Evolutionary conservation across 2,888 invertebrate genomes (phyloP).

Genomic region (Cephalotes varians): DNA sequence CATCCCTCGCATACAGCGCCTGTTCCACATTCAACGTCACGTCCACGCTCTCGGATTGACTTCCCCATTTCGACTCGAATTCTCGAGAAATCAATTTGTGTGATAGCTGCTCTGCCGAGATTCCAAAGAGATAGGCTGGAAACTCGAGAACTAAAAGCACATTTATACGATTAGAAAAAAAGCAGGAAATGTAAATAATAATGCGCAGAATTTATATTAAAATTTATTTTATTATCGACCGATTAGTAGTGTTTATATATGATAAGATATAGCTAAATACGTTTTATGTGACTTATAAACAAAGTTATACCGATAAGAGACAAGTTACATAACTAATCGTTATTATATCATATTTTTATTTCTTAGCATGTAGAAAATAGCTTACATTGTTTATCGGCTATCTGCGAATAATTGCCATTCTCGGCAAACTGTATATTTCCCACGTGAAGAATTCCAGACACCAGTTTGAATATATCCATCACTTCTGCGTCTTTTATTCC

Average conservation of each 20-base stretch:
- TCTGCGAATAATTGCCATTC: slow-evolving; percentile 87
- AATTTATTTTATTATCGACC: not conserved
- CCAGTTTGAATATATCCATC: slow-evolving; percentile 87
- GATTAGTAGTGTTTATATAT: not conserved
- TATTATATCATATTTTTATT: not conserved
- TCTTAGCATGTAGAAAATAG: slow-evolving; percentile 1
- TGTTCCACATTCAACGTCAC: slow-evolving; percentile 89
- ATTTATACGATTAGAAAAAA: not conserved
- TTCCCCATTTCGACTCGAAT: slow-evolving; percentile 90
- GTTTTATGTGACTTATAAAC: not conserved
- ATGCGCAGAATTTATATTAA: not conserved
- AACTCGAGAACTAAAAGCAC: slow-evolving; percentile 87
- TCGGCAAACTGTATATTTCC: slow-evolving; percentile 88
- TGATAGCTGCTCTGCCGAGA: slow-evolving; percentile 87
- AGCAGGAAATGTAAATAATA: slow-evolving; percentile 11
- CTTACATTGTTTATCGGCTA: slow-evolving; percentile 88
- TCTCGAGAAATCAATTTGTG: slow-evolving; percentile 88
- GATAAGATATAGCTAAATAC: slow-evolving; percentile 11
- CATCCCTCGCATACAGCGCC: slow-evolving; percentile 89
- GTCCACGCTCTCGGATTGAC: slow-evolving; percentile 88
- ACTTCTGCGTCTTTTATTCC: slow-evolving; percentile 87
- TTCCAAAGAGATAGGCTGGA: slow-evolving; percentile 88
- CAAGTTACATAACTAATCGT: not conserved
- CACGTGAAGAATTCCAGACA: slow-evolving; percentile 89
- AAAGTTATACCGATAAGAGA: not conserved